These are phyloP conservation scores for Sapajus apella DNA, from an alignment of 2,113 vertebrate species.

Conservation along the genomic window DNA sequence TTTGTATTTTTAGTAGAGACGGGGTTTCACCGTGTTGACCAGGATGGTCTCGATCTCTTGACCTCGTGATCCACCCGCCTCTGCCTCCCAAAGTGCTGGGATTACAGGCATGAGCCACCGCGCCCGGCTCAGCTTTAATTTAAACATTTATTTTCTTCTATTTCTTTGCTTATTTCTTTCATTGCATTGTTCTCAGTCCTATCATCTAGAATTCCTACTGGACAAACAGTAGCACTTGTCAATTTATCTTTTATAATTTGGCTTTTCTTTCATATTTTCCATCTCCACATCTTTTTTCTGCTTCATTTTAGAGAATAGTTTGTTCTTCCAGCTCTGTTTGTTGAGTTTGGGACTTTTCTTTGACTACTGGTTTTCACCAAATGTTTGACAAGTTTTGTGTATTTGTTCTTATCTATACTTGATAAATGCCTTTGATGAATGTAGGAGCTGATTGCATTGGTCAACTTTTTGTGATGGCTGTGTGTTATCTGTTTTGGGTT, in stretches of 20 bases:
- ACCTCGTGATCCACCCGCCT: too few species aligned
- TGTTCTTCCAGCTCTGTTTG: not conserved
- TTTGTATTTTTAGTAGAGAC: too few species aligned
- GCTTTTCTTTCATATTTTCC: not conserved
- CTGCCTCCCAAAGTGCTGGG: too few species aligned
- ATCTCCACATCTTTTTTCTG: not conserved
- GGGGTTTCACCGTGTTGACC: too few species aligned
- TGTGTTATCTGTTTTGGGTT: not conserved
- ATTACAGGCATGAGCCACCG: too few species aligned
- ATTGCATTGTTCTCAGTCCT: not conserved
- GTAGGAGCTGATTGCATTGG: not conserved
- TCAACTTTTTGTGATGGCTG: not conserved
- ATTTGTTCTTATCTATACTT: constrained; percentile 6
- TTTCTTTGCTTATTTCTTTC: not conserved
- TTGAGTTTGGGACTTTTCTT: not conserved
- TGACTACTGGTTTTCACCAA: constrained; percentile 31
- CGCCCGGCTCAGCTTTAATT: not conserved
- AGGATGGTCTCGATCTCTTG: too few species aligned
- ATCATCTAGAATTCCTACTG: not conserved
- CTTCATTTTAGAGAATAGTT: not conserved
- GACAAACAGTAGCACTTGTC: not conserved
- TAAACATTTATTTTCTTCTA: constrained; percentile 6
- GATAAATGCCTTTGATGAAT: not conserved
- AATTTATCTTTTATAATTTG: not conserved
- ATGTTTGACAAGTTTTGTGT: not conserved